phyloP scores from a whole-genome alignment of 2,113 vertebrate species.

The Parus major region DNA sequence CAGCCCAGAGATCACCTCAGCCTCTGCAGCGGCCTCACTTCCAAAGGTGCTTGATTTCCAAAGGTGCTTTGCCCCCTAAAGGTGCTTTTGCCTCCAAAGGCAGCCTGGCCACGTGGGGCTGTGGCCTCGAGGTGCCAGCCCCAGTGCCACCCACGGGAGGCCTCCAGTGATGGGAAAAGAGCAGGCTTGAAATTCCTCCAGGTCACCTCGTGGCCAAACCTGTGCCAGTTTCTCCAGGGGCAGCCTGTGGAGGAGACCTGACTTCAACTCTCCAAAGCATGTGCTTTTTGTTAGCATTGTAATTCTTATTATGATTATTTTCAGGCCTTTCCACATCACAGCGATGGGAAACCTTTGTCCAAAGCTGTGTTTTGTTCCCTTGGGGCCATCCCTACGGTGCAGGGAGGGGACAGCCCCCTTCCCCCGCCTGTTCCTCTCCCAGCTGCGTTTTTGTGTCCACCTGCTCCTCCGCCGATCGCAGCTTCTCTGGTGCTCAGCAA shows the following conservation, averaged over 20 bases:
- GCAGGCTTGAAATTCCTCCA: not conserved
- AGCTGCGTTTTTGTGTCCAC: not conserved
- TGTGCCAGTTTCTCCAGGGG: not conserved
- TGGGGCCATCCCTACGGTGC: not conserved
- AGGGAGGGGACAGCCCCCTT: not conserved
- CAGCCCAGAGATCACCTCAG: accelerated
- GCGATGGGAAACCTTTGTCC: not conserved
- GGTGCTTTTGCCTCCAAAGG: constrained; percentile 13
- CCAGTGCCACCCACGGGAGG: not conserved
- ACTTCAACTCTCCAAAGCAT: not conserved
- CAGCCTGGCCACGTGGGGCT: not conserved
- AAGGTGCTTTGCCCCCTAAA: constrained; percentile 24
- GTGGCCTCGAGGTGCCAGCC: not conserved
- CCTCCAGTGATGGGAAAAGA: not conserved
- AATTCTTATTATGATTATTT: not conserved
- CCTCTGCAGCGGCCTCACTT: not conserved
- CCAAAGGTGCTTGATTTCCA: constrained; percentile 18
- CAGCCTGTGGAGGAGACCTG: not conserved
- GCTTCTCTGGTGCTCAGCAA: constrained; percentile 44
- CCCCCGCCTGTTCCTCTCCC: not conserved
- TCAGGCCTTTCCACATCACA: not conserved
- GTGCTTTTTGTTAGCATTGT: not conserved
- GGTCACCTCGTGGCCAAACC: not conserved
- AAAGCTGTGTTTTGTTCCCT: not conserved
- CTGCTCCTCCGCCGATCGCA: not conserved